Evolutionary conservation across 1,140 invertebrate species (phyloP), one percentile per base, ranked within the genome.

Genomic region (Leptinotarsa lineolata): DNA sequence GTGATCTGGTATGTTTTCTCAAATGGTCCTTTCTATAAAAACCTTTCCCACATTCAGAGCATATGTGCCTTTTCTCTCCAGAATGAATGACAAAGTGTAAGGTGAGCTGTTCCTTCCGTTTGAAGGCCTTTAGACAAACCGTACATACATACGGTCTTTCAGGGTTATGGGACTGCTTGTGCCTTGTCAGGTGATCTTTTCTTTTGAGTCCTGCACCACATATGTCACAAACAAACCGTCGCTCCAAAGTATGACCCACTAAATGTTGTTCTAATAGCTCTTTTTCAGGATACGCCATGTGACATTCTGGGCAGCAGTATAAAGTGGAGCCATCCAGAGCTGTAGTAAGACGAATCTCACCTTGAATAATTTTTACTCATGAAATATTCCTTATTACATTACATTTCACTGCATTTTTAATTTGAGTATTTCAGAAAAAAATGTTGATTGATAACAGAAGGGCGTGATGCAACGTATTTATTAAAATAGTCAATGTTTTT

Each of bases 81-180:
- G 92, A 93, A 83, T 95, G 93, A 78, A 94, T 94, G 59, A 94
- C 92, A 83, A 93, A 93, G 85, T 95, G 93, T 76, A 94, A 83
- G 0, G 92, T 93, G 4, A 95, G 86, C 76, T 94, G 93, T 83
- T 95, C 93, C 86, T 94, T 94, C 64, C 93, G 87, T 80, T 94
- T 94, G 84, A 94, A 95, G 2, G 92, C 93, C 82, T 68, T 94
- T 45, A 94, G 86, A 81, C 93, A 95, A 18, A 94, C 91, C 13
- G 91, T 92, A 84, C 93, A 95, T 11, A 93, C 92, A 81, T 93
- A 94, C 12, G 92, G 92, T 64, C 92, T 86, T 80, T 93, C 92
- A 0, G 92, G 91, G 85, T 93, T 93, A 83, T 94, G 93, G 68
- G 91, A 92, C 79, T 93, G 92, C 81, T 93, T 93, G 84, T 94